Percentiles rank a stretch among this genome's conserved stretches.
Evolutionary conservation across 2,113 vertebrate genomes (phyloP).

Genomic region (Porphyrio hochstetteri): DNA sequence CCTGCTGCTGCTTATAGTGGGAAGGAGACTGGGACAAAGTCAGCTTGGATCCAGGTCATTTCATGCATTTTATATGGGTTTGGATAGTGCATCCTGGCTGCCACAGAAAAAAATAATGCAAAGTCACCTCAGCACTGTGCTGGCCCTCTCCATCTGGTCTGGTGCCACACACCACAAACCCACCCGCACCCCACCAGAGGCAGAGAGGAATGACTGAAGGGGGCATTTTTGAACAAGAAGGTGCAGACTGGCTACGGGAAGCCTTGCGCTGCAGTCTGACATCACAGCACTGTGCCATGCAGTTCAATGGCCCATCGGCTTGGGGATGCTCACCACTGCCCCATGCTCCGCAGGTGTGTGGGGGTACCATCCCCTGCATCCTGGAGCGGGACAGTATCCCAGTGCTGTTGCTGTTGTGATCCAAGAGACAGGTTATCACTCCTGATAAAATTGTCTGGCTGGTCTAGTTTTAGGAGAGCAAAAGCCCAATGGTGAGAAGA

Average conservation of each 20-base stretch:
- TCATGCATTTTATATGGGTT: background rate
- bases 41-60: background rate
- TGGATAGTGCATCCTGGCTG: background rate
- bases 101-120: background rate
- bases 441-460: background rate
- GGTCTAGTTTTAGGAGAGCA: background rate
- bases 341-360: accelerated
- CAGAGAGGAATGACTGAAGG: background rate
- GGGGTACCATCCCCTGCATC: accelerated
- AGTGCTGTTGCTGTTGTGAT: background rate
- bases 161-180: background rate
- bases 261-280: background rate
- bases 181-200: background rate
- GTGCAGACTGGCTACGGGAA: background rate
- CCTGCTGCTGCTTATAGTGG: background rate
- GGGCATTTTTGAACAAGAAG: background rate
- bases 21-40: background rate
- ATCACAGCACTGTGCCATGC: accelerated
- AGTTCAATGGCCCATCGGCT: background rate
- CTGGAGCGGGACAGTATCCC: background rate
- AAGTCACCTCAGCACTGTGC: background rate
- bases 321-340: accelerated
- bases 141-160: background rate
- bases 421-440: background rate
- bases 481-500: background rate